Evolutionary conservation across 2,113 vertebrate species (phyloP), one percentile per base, ranked within the genome.

Genomic region (Callithrix jacchus): DNA sequence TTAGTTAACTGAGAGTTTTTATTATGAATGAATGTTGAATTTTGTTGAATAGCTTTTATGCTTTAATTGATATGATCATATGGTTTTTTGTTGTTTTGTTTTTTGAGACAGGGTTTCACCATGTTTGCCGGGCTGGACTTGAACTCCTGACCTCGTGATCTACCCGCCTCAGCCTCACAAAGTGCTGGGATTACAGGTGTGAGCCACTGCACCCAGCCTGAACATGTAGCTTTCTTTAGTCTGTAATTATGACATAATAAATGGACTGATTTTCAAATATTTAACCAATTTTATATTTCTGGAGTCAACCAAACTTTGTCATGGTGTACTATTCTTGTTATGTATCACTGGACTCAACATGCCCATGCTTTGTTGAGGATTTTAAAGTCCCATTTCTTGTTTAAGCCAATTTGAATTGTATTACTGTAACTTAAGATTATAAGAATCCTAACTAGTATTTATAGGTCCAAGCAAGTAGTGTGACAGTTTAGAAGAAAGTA

Each of bases 221-320:
- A 32, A 20, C 27, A 64, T n/a, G 8, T 68, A 35, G 56, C 64
- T 94, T 92, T 94, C 52, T 56, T 70, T 47, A 76, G 40, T 70
- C 52, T 64, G 5, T 42, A 45, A 73, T 47, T 85, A 74, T 66
- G n/a, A 49, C 16, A 17, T 42, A 56, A 45, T 74, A 83, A 89
- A 71, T 35, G 58, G 49, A 91, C 40, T 81, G 30, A 73, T 66
- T 73, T 89, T 97, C 21, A 97, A 97, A 95, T 91, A 77, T 16
- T 77, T 18, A 79, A 30, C 20, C 76, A 88, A 30, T 13, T 21
- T 87, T 20, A 1, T 35, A 73, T 80, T 56, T 32, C 32, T 88
- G 40, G 37, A 6, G 70, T 35, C 93, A 84, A 30, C 11, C 13
- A 70, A 5, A 61, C 13, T 85, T 85, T 11, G 14, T 52, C 30